Conservation (phyloP, 2,113 vertebrate genomes). For the Caloenas nicobarica region DNA sequence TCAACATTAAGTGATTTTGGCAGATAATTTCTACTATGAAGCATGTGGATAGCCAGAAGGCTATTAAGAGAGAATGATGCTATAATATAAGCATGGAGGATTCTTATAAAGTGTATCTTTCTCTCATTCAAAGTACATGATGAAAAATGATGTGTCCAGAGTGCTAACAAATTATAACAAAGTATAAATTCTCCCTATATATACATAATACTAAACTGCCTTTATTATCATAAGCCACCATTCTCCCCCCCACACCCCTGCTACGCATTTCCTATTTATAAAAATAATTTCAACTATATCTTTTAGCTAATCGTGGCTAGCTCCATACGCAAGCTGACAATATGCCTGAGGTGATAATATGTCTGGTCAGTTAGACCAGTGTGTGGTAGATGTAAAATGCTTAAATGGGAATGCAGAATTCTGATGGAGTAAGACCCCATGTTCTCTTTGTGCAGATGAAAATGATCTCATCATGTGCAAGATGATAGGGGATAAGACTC, state of each 20-base stretch:
- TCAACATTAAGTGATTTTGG: conserved; percentile 59
- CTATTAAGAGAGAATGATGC: conserved; percentile 52
- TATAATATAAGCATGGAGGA: conserved; percentile 30
- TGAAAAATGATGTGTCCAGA: conserved; percentile 39
- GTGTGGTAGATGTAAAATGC: conserved; percentile 38
- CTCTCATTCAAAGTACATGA: conserved; percentile 36
- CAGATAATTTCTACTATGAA: conserved; percentile 55
- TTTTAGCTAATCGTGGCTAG: conserved; percentile 32
- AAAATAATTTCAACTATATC: conserved; percentile 38
- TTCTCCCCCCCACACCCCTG: not conserved
- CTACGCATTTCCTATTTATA: conserved; percentile 30
- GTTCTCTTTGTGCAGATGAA: not conserved
- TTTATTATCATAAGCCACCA: not conserved
- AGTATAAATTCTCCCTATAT: not conserved
- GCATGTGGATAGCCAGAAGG: conserved; percentile 51
- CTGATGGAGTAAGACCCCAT: not conserved
- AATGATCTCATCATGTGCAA: conserved; percentile 5
- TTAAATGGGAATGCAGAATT: conserved; percentile 1
- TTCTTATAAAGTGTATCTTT: conserved; percentile 40
- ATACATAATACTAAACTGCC: not conserved
- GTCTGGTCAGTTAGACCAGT: conserved; percentile 30
- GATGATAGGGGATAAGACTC: not conserved
- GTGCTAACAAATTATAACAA: conserved; percentile 38
- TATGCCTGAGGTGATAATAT: conserved; percentile 47
- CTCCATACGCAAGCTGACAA: conserved; percentile 22